Evolutionary conservation across 2,888 invertebrate genomes (phyloP), one percentile per base, ranked within the genome.

Genomic region (Julus scandinavius): DNA sequence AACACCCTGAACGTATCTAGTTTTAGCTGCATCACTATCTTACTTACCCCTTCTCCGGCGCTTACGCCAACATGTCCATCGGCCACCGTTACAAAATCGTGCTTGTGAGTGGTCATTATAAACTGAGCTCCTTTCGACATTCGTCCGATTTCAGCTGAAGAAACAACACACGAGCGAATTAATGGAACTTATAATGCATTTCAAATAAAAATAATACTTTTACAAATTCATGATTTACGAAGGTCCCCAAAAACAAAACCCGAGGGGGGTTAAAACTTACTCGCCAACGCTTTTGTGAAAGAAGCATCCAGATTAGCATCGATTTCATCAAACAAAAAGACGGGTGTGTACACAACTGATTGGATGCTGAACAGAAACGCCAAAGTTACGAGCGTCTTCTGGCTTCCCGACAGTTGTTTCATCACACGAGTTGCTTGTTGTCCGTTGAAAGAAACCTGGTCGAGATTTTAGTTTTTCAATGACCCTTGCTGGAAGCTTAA

Each of bases 311-410:
- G 50, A 17, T 29, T 49, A 17, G 85, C 45, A 49, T 85, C 85
- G 13, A 85, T 29, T 85, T 85, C 85, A 13, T 85, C 85, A 3
- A 85, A 85, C n/a, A 85, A 11, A 29, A 20, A 85, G 9, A 85
- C 20, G 2, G 85, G 85, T 17, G 49, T 50, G 11, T 11, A 45
- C 11, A 45, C 50, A 7, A 45, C 20, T 11, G 11, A 6, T 13
- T 85, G 49, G 45, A 49, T 4, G 17, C 20, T 15, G 7, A 85
- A n/a, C 13, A 85, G 7, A 15, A 85, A 49, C 11, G 85, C 45
- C n/a, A 85, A 49, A 11, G 85, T 4, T 4, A 85, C n/a, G 13
- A 85, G 29, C 1, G 85, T 2, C 29, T 85, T 85, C 7, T 85
- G 85, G 20, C 85, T 15, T n/a, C 85, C 45, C 2, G 85, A 85